phyloP scores from a whole-genome alignment of 2,888 invertebrate genomes.

The Dryocosmus kuriphilus region DNA sequence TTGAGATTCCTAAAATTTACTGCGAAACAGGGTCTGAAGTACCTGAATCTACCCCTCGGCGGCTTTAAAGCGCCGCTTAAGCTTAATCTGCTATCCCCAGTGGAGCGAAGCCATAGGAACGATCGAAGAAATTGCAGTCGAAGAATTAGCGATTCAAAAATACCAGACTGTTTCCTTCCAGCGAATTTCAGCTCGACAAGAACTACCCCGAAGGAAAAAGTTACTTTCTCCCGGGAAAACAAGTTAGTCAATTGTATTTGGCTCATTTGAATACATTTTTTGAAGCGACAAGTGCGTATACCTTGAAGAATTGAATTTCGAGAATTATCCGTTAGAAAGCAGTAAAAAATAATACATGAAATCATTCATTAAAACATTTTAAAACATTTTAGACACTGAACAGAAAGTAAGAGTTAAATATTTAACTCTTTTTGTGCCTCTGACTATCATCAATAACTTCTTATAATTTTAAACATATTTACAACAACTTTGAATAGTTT shows the following conservation, averaged over 20 bases:
- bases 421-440: too few relatives aligned
- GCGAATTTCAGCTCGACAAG: constrained; percentile 50
- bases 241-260: constrained; percentile 46
- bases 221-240: constrained; percentile 45
- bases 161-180: constrained; percentile 58
- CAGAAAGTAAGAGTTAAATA: too few relatives aligned
- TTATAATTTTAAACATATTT: too few relatives aligned
- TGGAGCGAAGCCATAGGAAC: constrained; percentile 2
- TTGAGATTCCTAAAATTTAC: constrained; percentile 62
- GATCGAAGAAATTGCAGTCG: constrained; percentile 42
- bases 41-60: neutral
- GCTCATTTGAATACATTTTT: constrained; percentile 48
- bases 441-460: too few relatives aligned
- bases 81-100: neutral
- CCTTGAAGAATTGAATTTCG: constrained; percentile 19
- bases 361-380: neutral
- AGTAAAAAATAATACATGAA: constrained; percentile 5
- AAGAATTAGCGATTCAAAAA: constrained; percentile 63
- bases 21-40: constrained; percentile 55
- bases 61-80: constrained; percentile 20
- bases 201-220: constrained; percentile 42
- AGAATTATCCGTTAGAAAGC: constrained; percentile 7
- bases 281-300: constrained; percentile 18
- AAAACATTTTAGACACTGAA: too few relatives aligned
- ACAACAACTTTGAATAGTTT: too few relatives aligned